These are phyloP conservation scores for Characodon lateralis DNA, from an alignment of 2,797 vertebrate genomes.

Conservation along the genomic window DNA sequence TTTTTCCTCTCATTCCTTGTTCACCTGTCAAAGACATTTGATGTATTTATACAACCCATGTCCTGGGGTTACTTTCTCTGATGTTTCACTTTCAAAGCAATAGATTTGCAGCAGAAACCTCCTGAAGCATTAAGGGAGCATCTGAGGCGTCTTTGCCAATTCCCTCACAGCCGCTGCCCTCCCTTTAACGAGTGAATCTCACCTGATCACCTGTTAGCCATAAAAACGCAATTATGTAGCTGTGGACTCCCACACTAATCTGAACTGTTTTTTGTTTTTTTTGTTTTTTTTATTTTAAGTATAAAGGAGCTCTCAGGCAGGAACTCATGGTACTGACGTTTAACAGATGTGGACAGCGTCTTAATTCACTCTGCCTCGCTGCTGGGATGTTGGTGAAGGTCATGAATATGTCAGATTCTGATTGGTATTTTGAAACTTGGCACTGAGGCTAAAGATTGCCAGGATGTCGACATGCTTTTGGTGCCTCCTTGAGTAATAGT, in stretches of 20 bases:
- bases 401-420: not conserved
- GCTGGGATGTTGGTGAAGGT: slow-evolving; percentile 5
- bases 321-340: not conserved
- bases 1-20: slow-evolving; percentile 9
- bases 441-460: not conserved
- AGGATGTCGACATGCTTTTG: not conserved
- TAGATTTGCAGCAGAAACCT: slow-evolving; percentile 65
- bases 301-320: not conserved
- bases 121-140: slow-evolving; percentile 57
- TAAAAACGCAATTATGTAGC: slow-evolving; percentile 58
- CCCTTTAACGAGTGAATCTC: slow-evolving; percentile 69
- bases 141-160: slow-evolving; percentile 27
- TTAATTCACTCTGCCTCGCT: slow-evolving; percentile 1
- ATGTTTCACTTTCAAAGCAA: slow-evolving; percentile 71
- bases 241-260: slow-evolving; percentile 15
- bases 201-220: slow-evolving; percentile 32
- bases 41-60: slow-evolving; percentile 52
- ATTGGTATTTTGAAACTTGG: slow-evolving; percentile 11
- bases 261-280: slow-evolving; percentile 24
- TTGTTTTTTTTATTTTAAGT: not conserved
- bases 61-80: slow-evolving; percentile 31
- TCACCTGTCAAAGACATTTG: slow-evolving; percentile 45
- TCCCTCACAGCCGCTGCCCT: slow-evolving; percentile 38
- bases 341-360: slow-evolving; percentile 6
- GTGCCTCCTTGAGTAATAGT: not conserved